Conservation (phyloP, 2,113 vertebrate genomes). For the Platichthys stellatus region DNA sequence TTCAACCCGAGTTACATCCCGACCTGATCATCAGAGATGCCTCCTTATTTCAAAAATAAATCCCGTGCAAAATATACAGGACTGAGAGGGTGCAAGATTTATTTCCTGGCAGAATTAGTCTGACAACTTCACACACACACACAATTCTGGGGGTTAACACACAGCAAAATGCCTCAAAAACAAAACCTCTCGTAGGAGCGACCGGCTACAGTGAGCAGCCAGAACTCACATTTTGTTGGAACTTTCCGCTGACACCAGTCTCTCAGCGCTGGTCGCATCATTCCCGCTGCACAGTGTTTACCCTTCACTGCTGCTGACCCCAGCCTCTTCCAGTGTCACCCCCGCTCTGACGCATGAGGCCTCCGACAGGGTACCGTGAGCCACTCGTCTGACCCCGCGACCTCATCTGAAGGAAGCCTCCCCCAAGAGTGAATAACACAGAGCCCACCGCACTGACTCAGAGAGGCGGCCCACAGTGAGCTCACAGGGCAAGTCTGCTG, state of each 20-base stretch:
- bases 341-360: slow-evolving; percentile 30
- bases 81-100: too few species aligned
- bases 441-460: slow-evolving; percentile 49
- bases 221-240: background rate
- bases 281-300: slow-evolving; percentile 13
- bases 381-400: slow-evolving; percentile 58
- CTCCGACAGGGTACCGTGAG: slow-evolving; percentile 2
- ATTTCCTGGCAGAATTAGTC: too few species aligned
- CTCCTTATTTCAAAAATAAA: too few species aligned
- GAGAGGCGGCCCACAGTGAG: slow-evolving; percentile 34
- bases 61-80: too few species aligned
- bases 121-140: too few species aligned
- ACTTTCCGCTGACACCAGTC: background rate
- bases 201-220: too few species aligned
- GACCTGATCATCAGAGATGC: too few species aligned
- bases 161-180: too few species aligned
- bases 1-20: too few species aligned
- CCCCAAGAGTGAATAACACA: slow-evolving; percentile 9
- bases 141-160: too few species aligned
- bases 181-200: background rate
- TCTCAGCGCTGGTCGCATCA: slow-evolving; percentile 4
- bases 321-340: slow-evolving; percentile 9
- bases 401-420: slow-evolving; percentile 28
- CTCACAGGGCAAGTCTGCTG: slow-evolving; percentile 58
- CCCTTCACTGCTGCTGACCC: slow-evolving; percentile 29